These are phyloP conservation scores for Atethmia centrago DNA, from an alignment of 2,888 invertebrate species.

Conservation along the genomic window DNA sequence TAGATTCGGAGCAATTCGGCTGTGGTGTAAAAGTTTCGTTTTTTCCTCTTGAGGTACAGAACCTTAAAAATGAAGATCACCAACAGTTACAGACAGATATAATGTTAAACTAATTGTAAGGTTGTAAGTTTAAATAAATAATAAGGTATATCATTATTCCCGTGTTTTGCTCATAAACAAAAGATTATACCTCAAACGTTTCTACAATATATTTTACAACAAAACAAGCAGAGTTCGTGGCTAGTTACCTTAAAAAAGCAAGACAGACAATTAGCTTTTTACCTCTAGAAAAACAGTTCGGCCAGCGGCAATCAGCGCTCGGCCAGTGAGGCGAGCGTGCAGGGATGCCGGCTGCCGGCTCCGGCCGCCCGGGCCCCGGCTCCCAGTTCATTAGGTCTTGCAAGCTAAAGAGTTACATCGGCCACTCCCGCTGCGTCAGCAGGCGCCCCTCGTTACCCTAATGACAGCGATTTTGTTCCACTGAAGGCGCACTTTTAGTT, in stretches of 20 bases:
- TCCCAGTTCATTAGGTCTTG: conserved; percentile 85
- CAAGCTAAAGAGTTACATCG: conserved; percentile 83
- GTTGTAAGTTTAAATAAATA: no score
- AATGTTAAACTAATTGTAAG: no score
- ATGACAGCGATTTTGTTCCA: conserved; percentile 88
- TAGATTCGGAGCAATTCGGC: no score
- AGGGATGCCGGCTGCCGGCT: conserved; percentile 78
- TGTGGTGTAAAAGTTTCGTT: no score
- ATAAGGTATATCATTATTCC: no score
- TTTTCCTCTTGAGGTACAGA: no score
- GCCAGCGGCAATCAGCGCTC: conserved; percentile 74
- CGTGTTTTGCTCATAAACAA: background rate
- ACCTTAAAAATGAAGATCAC: no score
- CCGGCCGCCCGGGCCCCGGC: conserved; percentile 65
- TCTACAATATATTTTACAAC: conserved; percentile 1
- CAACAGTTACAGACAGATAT: no score
- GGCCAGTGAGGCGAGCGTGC: conserved; percentile 71
- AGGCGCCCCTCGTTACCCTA: conserved; percentile 87
- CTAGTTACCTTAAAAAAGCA: conserved; percentile 46
- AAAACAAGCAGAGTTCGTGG: conserved; percentile 17
- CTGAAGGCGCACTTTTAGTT: conserved; percentile 86
- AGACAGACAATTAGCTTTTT: conserved; percentile 69
- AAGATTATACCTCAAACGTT: background rate
- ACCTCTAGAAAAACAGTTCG: conserved; percentile 71
- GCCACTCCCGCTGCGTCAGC: conserved; percentile 85